A percentile compares a stretch with the other conserved stretches of the same genome.
phyloP scores from a whole-genome alignment of 2,113 vertebrate species.

The Microtus richardsoni region DNA sequence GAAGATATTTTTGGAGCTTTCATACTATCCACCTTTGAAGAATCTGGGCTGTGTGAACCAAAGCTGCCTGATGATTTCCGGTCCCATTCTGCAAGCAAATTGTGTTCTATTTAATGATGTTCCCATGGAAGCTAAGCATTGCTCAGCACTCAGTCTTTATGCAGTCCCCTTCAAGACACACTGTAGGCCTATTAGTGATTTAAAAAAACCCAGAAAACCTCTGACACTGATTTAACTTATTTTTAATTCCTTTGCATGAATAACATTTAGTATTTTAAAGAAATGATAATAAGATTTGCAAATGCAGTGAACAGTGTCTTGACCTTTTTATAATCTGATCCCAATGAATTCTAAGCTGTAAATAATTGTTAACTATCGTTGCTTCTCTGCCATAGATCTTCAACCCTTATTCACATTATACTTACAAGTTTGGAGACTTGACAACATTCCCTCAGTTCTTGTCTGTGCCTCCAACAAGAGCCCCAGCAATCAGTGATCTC shows the following conservation, averaged over 20 bases:
- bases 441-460: background rate
- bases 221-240: background rate
- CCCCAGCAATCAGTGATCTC: background rate
- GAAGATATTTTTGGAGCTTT: conserved; percentile 51
- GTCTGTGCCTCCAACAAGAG: rapidly evolving
- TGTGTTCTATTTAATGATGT: background rate
- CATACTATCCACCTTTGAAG: background rate
- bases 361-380: background rate
- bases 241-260: conserved; percentile 6
- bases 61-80: conserved; percentile 12
- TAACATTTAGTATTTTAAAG: conserved; percentile 16
- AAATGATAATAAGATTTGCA: background rate
- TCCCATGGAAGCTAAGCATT: background rate
- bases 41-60: conserved; percentile 46
- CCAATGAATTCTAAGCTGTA: background rate
- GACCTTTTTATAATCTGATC: background rate
- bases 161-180: background rate
- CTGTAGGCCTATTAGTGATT: background rate
- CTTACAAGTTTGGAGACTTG: background rate
- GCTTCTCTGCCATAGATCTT: background rate
- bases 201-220: background rate
- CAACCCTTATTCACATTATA: background rate
- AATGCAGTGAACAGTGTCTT: background rate
- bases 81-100: background rate
- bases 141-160: background rate